Evolutionary conservation across 2,888 invertebrate species (phyloP), one percentile per base, ranked within the genome.

Genomic region (Danaus chrysippus): DNA sequence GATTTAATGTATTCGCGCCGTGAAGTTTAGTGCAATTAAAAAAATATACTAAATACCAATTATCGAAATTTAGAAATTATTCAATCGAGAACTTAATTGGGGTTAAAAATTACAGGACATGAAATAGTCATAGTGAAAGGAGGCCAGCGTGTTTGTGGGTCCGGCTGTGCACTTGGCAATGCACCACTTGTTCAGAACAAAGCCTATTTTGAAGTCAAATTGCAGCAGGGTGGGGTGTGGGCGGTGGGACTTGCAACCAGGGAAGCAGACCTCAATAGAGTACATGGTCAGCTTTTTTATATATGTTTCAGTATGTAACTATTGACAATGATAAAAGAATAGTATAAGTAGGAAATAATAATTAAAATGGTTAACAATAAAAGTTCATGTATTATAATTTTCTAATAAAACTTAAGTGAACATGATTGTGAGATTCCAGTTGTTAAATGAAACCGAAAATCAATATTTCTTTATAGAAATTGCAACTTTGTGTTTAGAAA

Each of bases 201-300:
- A 89, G 96, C 98, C 3, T 99, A 99, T 84, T 99, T 99, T 84
- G 99, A 99, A 92, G 96, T 99, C 8, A 99, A 99, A 91, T 91
- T 99, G 61, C 99, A 99, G 83, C 99, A 99, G 81, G 95, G 96
- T 67, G 99, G 99, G 76, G 93, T 95, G 43, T 99, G 99, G 99
- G 98, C 97, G 1, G 93, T 99, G 12, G 99, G 99, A 1, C 86
- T 99, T 64, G 98, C 98, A 10, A 97, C 98, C 0, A 92, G 96
- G 72, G 95, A 96, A 65, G 94, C 97, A 54, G 96, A 98, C 84
- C 91, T 99, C 54, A 96, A 97, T 80, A 93, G 94, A 80, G 94
- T 96, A 34, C 95, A 96, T 84, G 93, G 93, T 93, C 84, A 77
- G 65, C 10, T 43, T 42, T 10, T 49, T 11, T 42, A 42, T 52